Evolutionary conservation across 2,113 vertebrate genomes (phyloP).

Genomic region (Scopus umbretta): DNA sequence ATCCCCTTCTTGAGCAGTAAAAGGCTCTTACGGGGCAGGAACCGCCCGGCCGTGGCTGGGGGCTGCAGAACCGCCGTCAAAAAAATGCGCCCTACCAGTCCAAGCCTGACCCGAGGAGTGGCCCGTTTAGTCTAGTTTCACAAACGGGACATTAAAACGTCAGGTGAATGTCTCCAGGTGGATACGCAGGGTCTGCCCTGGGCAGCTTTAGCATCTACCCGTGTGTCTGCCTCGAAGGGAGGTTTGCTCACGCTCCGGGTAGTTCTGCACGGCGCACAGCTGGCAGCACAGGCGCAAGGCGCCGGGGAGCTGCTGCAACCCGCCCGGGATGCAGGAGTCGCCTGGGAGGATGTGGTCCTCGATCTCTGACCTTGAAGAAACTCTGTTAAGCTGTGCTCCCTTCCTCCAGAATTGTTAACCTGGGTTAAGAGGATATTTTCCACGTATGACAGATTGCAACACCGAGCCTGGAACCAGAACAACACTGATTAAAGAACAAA

Average conservation of each 20-base stretch:
- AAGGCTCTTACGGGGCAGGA: background rate
- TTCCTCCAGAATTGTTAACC: background rate
- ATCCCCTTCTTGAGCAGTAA: background rate
- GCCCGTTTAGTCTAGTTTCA: background rate
- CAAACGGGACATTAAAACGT: rapidly evolving
- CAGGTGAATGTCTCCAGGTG: background rate
- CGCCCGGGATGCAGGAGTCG: rapidly evolving
- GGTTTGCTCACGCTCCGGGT: rapidly evolving
- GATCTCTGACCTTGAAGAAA: background rate
- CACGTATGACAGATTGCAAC: background rate
- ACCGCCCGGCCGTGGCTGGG: rapidly evolving
- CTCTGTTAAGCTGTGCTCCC: background rate
- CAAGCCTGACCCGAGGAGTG: background rate
- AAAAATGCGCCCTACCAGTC: too few relatives aligned
- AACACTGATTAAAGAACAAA: slow-evolving; percentile 2
- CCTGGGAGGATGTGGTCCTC: background rate
- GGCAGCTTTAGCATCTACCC: rapidly evolving
- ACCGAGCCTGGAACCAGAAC: background rate
- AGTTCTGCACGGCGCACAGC: rapidly evolving
- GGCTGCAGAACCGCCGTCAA: background rate
- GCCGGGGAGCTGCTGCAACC: background rate
- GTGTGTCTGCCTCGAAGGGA: rapidly evolving
- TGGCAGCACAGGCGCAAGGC: rapidly evolving
- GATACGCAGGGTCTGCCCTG: rapidly evolving
- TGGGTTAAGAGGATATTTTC: background rate